Base-by-base conservation (phyloP, 1,140 invertebrate genomes). In the Sitodiplosis mosellana region DNA sequence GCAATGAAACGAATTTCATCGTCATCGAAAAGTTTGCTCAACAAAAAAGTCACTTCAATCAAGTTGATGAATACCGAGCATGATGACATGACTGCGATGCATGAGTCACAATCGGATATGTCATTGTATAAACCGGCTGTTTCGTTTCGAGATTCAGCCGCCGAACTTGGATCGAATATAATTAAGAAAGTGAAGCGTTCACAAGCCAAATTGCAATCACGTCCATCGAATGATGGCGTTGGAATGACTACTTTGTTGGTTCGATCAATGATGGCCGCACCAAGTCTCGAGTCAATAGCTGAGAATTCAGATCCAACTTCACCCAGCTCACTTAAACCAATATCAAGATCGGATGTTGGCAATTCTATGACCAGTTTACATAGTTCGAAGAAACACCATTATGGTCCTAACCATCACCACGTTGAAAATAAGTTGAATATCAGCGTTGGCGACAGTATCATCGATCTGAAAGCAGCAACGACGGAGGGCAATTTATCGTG, bases 191-290 rank as follows among this genome's bases (percentile, higher is more conserved):
- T 43, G 4, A 18, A 12, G 7, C 2, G 41, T 18, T 18, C n/a
- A 21, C 18, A n/a, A 18, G 15, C 12, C 5, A 14, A 14, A 34
- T n/a, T n/a, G 18, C 20, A 43, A 19, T 18, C n/a, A 43, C 41
- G 41, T 11, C 18, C 38, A 6, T 7, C 38, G 11, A 18, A 18
- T 48, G 71, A 77, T 54, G 70, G 74, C 2, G 72, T 71, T 48
- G 63, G 67, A 2, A 77, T 80, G 69, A 75, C 74, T 2, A 73
- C 76, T 10, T 66, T 78, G 47, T 59, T 81, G 18, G 77, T 77
- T 2, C 65, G 73, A 50, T 77, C 76, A 6, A 69, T 80, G 1
- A 69, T 75, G 49, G 67, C 69, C 41, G 69, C 67, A 6, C 75
- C 69, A n/a, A 75, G 69, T 50, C 56, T 80, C 7, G 73, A 75